Conservation (phyloP, 2,113 vertebrate species). For the Solea solea region DNA sequence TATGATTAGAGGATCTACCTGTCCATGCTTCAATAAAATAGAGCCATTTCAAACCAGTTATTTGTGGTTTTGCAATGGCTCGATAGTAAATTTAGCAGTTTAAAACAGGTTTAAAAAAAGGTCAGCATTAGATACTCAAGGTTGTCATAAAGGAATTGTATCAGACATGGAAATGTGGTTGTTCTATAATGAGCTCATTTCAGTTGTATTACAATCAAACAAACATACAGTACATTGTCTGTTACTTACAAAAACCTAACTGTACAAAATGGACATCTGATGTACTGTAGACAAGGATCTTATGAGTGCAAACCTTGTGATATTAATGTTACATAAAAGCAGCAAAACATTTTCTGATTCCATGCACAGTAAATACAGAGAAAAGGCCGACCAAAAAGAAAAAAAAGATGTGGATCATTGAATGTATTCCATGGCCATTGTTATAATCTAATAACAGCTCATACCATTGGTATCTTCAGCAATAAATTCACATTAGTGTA, state of each 20-base stretch:
- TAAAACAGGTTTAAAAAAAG: too few relatives aligned
- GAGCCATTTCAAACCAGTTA: too few relatives aligned
- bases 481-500: constrained; percentile 38
- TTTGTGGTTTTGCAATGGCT: too few relatives aligned
- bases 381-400: neutral
- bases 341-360: constrained; percentile 27
- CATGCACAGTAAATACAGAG: too few relatives aligned
- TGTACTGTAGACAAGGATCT: neutral
- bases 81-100: too few relatives aligned
- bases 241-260: neutral
- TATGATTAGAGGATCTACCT: too few relatives aligned
- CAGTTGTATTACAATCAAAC: neutral
- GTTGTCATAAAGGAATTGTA: too few relatives aligned
- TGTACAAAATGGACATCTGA: neutral
- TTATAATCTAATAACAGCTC: constrained; percentile 43
- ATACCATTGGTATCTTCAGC: constrained; percentile 33
- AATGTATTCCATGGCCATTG: constrained; percentile 24
- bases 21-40: too few relatives aligned
- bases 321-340: constrained; percentile 1
- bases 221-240: neutral
- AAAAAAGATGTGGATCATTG: constrained; percentile 6
- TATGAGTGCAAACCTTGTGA: neutral
- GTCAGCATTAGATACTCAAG: too few relatives aligned
- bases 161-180: too few relatives aligned
- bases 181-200: too few relatives aligned